phyloP scores from a whole-genome alignment of 2,888 invertebrate genomes.

The Drosophila antonietae region DNA sequence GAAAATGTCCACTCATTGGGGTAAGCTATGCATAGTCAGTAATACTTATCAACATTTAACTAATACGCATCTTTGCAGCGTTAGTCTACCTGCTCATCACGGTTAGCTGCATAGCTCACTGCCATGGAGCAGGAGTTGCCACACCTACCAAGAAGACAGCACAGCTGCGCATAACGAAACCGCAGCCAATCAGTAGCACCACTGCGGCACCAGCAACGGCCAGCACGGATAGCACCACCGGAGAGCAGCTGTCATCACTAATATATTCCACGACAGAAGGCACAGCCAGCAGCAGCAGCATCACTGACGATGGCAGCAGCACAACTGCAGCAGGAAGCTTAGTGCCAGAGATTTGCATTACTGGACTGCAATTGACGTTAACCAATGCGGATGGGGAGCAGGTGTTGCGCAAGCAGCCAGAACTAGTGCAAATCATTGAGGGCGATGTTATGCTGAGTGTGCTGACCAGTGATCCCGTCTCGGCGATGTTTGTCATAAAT shows the following conservation, averaged over 20 bases:
- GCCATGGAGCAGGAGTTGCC: slow-evolving; percentile 20
- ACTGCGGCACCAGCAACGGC: slow-evolving; percentile 36
- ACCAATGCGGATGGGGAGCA: slow-evolving; percentile 53
- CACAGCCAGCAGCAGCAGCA: slow-evolving; percentile 28
- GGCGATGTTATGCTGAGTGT: slow-evolving; percentile 83
- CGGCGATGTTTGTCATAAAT: slow-evolving; percentile 83
- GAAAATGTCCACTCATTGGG: slow-evolving; percentile 43
- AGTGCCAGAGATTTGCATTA: slow-evolving; percentile 81
- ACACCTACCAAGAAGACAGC: slow-evolving; percentile 51
- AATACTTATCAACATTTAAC: neutral
- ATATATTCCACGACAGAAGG: slow-evolving; percentile 69
- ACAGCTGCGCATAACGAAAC: slow-evolving; percentile 69
- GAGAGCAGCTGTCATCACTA: slow-evolving; percentile 40
- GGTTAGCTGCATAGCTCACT: slow-evolving; percentile 24
- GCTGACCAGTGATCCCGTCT: slow-evolving; percentile 81
- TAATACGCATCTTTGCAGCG: slow-evolving; percentile 30
- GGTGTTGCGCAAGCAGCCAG: slow-evolving; percentile 65
- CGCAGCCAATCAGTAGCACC: slow-evolving; percentile 55
- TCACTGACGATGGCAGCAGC: slow-evolving; percentile 36
- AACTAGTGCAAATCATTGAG: slow-evolving; percentile 81
- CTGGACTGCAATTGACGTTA: slow-evolving; percentile 74
- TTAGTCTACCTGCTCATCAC: slow-evolving; percentile 38
- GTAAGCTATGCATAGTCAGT: slow-evolving; percentile 37
- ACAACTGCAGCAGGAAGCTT: slow-evolving; percentile 59
- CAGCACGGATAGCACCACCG: slow-evolving; percentile 25